Base-by-base conservation (phyloP, 1,140 invertebrate genomes). In the Formica exsecta region DNA sequence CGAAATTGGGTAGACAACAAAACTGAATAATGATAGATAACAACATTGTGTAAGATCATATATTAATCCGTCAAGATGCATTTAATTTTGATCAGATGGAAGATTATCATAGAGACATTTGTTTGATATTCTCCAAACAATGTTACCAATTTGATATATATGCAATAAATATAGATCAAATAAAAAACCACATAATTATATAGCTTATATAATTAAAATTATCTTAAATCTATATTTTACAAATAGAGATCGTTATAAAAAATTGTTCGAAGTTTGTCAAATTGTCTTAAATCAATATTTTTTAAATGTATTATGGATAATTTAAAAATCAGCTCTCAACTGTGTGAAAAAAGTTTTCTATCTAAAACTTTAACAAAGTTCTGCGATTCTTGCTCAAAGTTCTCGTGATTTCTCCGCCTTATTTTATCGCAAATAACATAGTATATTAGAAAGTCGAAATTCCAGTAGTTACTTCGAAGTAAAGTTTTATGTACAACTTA, bases 11-110 rank as follows among this genome's bases (percentile, higher is more conserved):
- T 25, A 25, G 29, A 38, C 19, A 48, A 29, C 8, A 44, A 62
- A 64, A 74, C n/a, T 25, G n/a, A 48, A 59, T 61, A 29, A 25
- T 32, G 22, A 77, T 64, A 8, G 38, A 77, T 77, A 4, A 38
- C 8, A 16, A 22, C 19, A 5, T 68, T 29, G 22, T 68, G 3
- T 29, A 1, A 61, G 9, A 29, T 61, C 59, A 22, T 61, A 51
- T 51, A 61, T 61, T 38, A 38, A 19, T 19, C 8, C 5, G 9
- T 41, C 36, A 7, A 19, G 48, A 19, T 38, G 9, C 7, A 22
- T 0, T 22, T 36, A 11, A 66, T 66, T 66, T 41, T 6, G 32
- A 38, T 19, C 9, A n/a, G n/a, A 38, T 22, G 36, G 8, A 25
- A 19, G 19, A 16, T 51, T 70, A 8, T 8, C 22, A 19, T n/a